Percentiles rank a stretch among this genome's conserved stretches.
Evolutionary conservation across 1,140 invertebrate genomes (phyloP).

Genomic region (Brachionus rotundiformis): DNA sequence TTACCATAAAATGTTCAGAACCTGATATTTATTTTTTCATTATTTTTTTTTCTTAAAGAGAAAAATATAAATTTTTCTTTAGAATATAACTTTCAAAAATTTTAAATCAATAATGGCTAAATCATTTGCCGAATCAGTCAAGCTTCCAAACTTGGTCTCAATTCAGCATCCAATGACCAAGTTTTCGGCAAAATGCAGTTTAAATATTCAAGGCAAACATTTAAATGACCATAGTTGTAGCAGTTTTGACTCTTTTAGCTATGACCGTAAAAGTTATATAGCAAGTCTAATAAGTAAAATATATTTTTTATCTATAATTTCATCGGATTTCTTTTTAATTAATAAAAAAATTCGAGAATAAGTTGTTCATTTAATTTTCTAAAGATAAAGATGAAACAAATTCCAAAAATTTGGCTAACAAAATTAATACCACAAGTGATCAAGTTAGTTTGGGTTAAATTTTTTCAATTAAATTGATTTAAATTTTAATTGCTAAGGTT

Average conservation of each 20-base stretch:
- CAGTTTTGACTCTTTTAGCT: not conserved
- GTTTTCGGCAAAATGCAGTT: not conserved
- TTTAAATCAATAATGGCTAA: conserved; percentile 21
- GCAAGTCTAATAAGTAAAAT: conserved; percentile 8
- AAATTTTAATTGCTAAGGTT: not conserved
- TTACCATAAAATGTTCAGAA: not conserved
- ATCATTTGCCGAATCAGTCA: conserved; percentile 41
- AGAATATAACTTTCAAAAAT: not conserved
- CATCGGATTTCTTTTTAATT: no score
- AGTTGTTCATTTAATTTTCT: not conserved
- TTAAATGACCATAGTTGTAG: not conserved
- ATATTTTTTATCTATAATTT: not conserved
- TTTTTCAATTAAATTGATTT: not conserved
- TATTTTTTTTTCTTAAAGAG: not conserved
- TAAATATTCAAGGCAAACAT: conserved; percentile 17
- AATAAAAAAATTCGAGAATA: not conserved
- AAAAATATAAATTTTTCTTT: not conserved
- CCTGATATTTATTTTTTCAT: not conserved
- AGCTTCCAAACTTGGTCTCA: conserved; percentile 28
- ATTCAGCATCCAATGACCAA: conserved; percentile 26
- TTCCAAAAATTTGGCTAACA: not conserved
- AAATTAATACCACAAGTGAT: conserved; percentile 5
- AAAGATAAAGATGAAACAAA: not conserved
- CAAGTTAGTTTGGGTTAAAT: not conserved
- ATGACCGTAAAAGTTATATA: conserved; percentile 7